Evolutionary conservation across 2,888 invertebrate genomes (phyloP), one percentile per base, ranked within the genome.

Genomic region (Philereme vetulata): DNA sequence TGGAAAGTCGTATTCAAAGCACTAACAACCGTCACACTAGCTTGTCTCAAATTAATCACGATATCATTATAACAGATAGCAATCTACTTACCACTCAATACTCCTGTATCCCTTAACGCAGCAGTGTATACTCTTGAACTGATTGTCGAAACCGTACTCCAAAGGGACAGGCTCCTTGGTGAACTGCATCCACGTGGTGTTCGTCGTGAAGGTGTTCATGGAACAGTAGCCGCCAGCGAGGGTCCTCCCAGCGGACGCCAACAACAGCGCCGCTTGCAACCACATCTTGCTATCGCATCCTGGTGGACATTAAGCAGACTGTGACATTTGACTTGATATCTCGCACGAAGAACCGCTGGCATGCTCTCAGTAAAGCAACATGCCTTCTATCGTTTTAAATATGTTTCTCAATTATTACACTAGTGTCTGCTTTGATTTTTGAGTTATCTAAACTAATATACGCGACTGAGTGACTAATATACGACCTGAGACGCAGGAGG

Each of bases 101-200:
- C 96, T 96, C 64, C 95, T 89, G 80, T 96, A 96, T 65, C 95
- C 95, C 75, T 95, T 94, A 55, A 95, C 94, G 80, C 96, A 96
- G 85, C 96, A 96, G 80, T 96, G 95, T 48, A 96, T 93, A 65
- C 95, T 95, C 82, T 96, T 96, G 88, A 96, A 95, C 64, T 94
- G 93, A 60, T 94, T 94, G 60, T 94, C 93, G 71, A 95, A 93
- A 8, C 95, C 95, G 80, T 94, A 96, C 74, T 96, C 96, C 67
- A 87, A 87, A 8, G 93, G 90, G 60, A 94, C 94, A 4, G 95
- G 93, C 74, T 96, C 96, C 78, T 96, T 96, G 62, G 95, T 95
- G 84, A 96, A 95, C 78, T 95, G 94, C 93, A 96, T 93, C 71
- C 93, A 93, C n/a, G 93, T 90, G n/a, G 93, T 87, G 74, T 94